Conservation (phyloP, 2,888 invertebrate genomes). For the Luperina testacea region DNA sequence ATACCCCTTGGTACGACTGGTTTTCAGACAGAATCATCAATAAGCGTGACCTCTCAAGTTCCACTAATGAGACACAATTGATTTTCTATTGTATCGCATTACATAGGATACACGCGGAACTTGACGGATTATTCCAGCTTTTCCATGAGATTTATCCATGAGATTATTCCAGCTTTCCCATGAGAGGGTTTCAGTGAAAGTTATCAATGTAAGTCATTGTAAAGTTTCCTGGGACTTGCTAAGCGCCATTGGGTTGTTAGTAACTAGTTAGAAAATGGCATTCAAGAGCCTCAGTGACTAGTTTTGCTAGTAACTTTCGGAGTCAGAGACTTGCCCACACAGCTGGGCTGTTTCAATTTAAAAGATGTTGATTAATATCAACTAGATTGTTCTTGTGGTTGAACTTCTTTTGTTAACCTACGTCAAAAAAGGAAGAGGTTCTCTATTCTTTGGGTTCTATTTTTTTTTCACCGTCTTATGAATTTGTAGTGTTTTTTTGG, state of each 20-base stretch:
- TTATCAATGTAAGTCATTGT: conserved; percentile 32
- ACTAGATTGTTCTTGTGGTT: background rate
- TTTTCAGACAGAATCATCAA: background rate
- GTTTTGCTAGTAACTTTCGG: conserved; percentile 34
- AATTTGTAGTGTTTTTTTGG: too few species aligned
- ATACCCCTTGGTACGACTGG: background rate
- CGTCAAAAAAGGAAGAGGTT: too few species aligned
- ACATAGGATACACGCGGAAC: too few species aligned
- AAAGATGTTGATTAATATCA: conserved; percentile 10
- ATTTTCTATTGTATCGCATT: too few species aligned
- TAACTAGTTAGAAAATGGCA: conserved; percentile 49
- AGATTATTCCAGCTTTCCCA: background rate
- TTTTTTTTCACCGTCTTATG: too few species aligned
- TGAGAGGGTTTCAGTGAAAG: conserved; percentile 13
- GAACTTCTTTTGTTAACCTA: background rate
- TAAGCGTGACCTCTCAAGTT: background rate
- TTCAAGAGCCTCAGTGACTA: conserved; percentile 36
- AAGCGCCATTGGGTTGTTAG: conserved; percentile 38
- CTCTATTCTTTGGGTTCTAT: too few species aligned
- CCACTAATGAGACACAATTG: too few species aligned
- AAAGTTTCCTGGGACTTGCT: conserved; percentile 34
- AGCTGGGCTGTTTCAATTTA: conserved; percentile 15
- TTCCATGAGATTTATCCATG: background rate
- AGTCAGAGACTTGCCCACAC: conserved; percentile 19
- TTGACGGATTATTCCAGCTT: background rate